These are phyloP conservation scores for Strix uralensis DNA, from an alignment of 2,113 vertebrate genomes.

Conservation along the genomic window DNA sequence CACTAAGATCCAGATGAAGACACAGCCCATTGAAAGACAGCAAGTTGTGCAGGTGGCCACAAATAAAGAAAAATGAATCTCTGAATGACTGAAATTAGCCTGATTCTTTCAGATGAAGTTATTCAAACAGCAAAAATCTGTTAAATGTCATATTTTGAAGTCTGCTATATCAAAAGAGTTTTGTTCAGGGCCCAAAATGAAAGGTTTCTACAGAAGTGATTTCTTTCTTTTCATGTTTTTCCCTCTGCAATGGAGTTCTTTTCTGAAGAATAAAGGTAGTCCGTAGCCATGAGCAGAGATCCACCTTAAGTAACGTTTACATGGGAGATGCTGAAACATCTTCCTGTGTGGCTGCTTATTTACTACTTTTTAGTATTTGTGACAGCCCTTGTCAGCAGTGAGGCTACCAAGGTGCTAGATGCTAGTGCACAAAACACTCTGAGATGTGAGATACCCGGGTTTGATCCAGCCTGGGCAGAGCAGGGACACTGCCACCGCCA, in stretches of 20 bases:
- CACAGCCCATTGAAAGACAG: not conserved
- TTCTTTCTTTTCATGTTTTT: not conserved
- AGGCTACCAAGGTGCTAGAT: fast-evolving
- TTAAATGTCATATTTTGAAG: not conserved
- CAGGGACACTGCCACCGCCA: not conserved
- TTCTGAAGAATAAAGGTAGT: not conserved
- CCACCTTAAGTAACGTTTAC: not conserved
- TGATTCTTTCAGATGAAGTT: not conserved
- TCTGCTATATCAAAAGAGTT: not conserved
- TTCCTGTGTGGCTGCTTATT: not conserved
- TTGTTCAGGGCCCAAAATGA: not conserved
- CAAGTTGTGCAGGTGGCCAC: conserved; percentile 8
- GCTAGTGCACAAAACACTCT: not conserved
- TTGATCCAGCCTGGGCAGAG: not conserved
- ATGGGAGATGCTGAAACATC: not conserved
- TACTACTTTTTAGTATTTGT: not conserved
- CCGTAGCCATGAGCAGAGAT: not conserved
- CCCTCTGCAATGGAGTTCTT: not conserved
- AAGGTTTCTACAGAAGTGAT: not conserved
- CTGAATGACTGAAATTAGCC: conserved; percentile 1
- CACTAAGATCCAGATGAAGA: not conserved
- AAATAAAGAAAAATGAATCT: not conserved
- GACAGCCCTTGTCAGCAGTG: not conserved
- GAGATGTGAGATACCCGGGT: fast-evolving
- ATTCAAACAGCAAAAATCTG: not conserved